A percentile compares a stretch with the other conserved stretches of the same genome.
Conservation (phyloP, 1,140 invertebrate genomes). For the Macrosteles quadrilineatus region DNA sequence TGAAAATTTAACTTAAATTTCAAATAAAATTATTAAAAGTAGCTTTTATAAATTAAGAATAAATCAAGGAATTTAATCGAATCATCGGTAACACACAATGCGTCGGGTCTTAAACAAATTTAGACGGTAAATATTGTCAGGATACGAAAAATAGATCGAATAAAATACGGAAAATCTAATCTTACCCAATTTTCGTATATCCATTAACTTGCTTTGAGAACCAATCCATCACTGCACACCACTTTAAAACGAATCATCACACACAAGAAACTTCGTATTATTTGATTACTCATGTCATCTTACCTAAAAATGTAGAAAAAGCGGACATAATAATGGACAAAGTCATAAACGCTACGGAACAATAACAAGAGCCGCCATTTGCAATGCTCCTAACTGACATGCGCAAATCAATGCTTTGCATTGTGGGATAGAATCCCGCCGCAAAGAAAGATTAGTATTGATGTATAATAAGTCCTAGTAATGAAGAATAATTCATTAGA, state of each 20-base stretch:
- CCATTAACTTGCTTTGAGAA: slow-evolving; percentile 29
- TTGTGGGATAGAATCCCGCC: slow-evolving; percentile 47
- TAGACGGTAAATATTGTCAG: slow-evolving; percentile 2
- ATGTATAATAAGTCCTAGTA: slow-evolving; percentile 32
- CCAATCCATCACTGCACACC: slow-evolving; percentile 27
- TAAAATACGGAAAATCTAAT: slow-evolving; percentile 32
- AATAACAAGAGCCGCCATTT: slow-evolving; percentile 79
- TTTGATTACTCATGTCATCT: slow-evolving; percentile 33
- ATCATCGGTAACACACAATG: background rate
- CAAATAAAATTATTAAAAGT: background rate
- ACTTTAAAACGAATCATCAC: slow-evolving; percentile 32
- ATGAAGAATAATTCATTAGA: too few relatives aligned
- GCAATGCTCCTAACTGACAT: slow-evolving; percentile 67
- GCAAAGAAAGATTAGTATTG: slow-evolving; percentile 34
- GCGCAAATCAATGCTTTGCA: slow-evolving; percentile 60
- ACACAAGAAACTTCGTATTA: slow-evolving; percentile 29
- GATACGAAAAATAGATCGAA: slow-evolving; percentile 30
- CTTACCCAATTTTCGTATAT: slow-evolving; percentile 35
- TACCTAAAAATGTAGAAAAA: slow-evolving; percentile 49
- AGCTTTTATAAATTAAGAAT: too few relatives aligned
- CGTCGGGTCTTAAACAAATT: background rate
- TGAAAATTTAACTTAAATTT: slow-evolving; percentile 42
- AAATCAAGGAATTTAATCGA: background rate
- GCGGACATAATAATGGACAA: slow-evolving; percentile 52
- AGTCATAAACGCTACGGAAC: slow-evolving; percentile 64